Percentiles rank a stretch among this genome's conserved stretches.
phyloP scores from a whole-genome alignment of 1,140 invertebrate genomes.

The Bathynomus jamesi region DNA sequence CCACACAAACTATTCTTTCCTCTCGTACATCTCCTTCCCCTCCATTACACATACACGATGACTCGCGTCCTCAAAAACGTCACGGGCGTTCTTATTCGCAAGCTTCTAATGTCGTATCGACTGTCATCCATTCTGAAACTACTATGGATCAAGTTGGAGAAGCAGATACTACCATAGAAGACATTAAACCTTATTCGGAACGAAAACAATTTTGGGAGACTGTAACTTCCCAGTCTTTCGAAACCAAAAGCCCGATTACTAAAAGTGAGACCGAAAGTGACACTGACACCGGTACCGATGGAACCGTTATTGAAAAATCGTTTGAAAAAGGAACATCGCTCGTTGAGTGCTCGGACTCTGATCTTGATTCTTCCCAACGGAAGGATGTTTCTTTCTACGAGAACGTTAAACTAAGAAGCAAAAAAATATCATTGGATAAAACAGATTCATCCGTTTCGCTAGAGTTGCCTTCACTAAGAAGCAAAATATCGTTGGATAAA shows the following conservation, averaged over 20 bases:
- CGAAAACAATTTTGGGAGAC: constrained; percentile 36
- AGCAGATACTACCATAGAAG: constrained; percentile 21
- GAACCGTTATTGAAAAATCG: constrained; percentile 15
- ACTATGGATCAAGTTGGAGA: constrained; percentile 2
- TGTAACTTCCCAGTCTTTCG: constrained; percentile 31
- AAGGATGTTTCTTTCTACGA: constrained; percentile 43
- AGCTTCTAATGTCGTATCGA: constrained; percentile 32
- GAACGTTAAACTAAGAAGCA: constrained; percentile 43
- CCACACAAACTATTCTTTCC: constrained; percentile 10
- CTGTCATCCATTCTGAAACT: constrained; percentile 17
- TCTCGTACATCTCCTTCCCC: constrained; percentile 15
- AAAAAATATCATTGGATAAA: constrained; percentile 11
- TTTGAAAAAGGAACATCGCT: constrained; percentile 5
- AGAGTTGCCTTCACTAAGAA: too few species aligned
- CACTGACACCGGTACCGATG: constrained; percentile 31
- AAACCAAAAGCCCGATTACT: constrained; percentile 19
- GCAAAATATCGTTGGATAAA: too few species aligned
- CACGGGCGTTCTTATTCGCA: constrained; percentile 34
- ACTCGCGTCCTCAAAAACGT: constrained; percentile 4
- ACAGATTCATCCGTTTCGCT: too few species aligned
- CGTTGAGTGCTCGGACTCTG: constrained; percentile 40
- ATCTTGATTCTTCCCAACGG: constrained; percentile 40
- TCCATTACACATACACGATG: constrained; percentile 5
- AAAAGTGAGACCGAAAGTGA: constrained; percentile 37
- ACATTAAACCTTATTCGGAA: constrained; percentile 35